Evolutionary conservation across 2,888 invertebrate genomes (phyloP), one percentile per base, ranked within the genome.

Genomic region (Cheilosia impressa): DNA sequence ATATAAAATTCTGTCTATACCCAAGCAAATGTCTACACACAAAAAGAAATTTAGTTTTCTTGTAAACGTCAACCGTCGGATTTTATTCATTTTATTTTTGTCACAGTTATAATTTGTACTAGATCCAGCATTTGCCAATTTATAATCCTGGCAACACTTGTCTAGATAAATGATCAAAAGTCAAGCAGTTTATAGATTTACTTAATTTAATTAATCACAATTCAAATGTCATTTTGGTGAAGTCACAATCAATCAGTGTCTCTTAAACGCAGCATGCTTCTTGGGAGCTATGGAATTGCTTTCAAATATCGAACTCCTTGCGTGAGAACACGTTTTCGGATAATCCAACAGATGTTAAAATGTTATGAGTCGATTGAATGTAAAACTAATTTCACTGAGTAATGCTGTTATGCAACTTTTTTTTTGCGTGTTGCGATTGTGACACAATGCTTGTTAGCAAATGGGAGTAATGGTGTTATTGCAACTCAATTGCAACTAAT

Each of bases 211-310:
- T 68, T 45, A 68, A 69, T 68, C 15, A 55, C 17, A 68, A 19
- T 77, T 22, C 52, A 38, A 62, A 38, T 45, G 60, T 13, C 53
- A 69, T 24, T 77, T 77, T 45, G 9, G 15, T 6, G 34, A 24
- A 62, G 24, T 77, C 19, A 38, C 45, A 52, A 66, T 79, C 72
- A 72, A 53, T 80, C 75, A 63, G 53, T 57, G 68, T 62, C 62
- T 62, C 62, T 9, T 4, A 10, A 60, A 43, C 47, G n/a, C 80
- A 47, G 55, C 80, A 57, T 55, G 75, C 55, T 68, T 62, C 68
- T 17, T 22, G 13, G 24, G 31, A 71, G 10, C 47, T 57, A 15
- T n/a, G 31, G 10, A 50, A 24, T 65, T 34, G 63, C 19, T 17
- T 13, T 38, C n/a, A 31, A 47, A 31, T 43, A 27, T 31, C 7